These are phyloP conservation scores for Ceraclea dissimilis DNA, from an alignment of 2,888 invertebrate genomes.

Conservation along the genomic window DNA sequence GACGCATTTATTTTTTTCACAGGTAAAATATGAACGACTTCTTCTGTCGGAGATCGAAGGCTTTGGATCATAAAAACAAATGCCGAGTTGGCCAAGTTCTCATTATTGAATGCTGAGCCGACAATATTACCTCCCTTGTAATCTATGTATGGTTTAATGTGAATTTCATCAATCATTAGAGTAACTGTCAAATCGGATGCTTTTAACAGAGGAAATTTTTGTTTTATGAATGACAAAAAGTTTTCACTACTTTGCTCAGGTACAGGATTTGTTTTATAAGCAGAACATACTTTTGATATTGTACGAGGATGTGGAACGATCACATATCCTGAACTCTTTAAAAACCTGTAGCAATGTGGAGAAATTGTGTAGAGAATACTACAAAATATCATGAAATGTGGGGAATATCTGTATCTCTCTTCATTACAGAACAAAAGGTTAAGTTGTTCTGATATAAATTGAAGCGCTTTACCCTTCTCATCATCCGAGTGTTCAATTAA, in stretches of 20 bases:
- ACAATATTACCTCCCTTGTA: background rate
- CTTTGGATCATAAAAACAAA: background rate
- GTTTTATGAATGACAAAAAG: background rate
- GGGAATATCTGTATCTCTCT: background rate
- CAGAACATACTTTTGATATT: background rate
- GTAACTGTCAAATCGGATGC: background rate
- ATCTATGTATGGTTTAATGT: background rate
- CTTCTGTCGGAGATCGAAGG: background rate
- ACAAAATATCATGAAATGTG: background rate
- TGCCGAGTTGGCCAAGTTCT: background rate
- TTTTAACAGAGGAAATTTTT: background rate
- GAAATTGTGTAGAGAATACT: background rate
- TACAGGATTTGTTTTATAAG: background rate
- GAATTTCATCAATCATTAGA: background rate
- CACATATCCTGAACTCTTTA: background rate
- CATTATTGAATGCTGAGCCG: background rate
- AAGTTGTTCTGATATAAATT: background rate
- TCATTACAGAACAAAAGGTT: background rate
- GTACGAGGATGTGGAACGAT: background rate
- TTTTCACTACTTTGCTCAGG: background rate
- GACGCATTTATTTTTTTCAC: background rate
- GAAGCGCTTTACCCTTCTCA: background rate
- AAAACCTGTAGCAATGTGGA: slow-evolving; percentile 1
- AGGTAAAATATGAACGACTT: background rate
- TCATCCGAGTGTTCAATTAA: background rate